Evolutionary conservation across 2,888 invertebrate genomes (phyloP), one percentile per base, ranked within the genome.

Genomic region (Stenichneumon culpator): DNA sequence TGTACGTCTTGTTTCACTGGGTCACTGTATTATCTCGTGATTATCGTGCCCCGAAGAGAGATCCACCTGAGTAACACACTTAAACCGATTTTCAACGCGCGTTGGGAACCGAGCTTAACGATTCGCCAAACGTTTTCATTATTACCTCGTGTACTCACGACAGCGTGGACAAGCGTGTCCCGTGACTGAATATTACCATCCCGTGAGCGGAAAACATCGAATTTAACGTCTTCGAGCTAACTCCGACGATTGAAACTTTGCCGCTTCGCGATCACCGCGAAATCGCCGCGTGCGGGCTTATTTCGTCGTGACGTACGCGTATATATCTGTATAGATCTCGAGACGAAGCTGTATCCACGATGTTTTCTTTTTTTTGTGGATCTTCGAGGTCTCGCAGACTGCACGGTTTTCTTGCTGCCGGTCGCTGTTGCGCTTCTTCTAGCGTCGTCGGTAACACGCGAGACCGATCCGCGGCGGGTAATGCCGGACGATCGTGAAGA

Each of bases 401-500:
- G 72, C 77, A 60, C 50, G 72, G 60, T 28, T 70, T 77, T 74
- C 77, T 84, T 69, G 72, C n/a, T 52, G 36, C 22, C 22, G 11
- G 57, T 57, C 44, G 11, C 32, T 72, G 68, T 52, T 28, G 54
- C n/a, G 44, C 44, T 69, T 69, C 39, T 79, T 79, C 60, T 63
- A 28, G 19, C 25, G 47, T 4, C 44, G 68, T 50, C 47, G 44
- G 72, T 70, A 69, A 78, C 72, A 86, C 81, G 77, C 68, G 47
- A 73, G 57, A 87, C n/a, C 82, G 70, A 84, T 82, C 82, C 69
- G 65, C 79, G 67, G 74, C 82, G 82, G 78, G 72, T 80, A 79
- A 82, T 75, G 73, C 74, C 75, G 73, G 11, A 60, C 79, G 78
- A 86, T 84, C 72, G 83, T 52, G 54, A 82, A 82, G 73, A 80